Base-by-base conservation (phyloP, 2,888 invertebrate species). In the Parnassius apollo region DNA sequence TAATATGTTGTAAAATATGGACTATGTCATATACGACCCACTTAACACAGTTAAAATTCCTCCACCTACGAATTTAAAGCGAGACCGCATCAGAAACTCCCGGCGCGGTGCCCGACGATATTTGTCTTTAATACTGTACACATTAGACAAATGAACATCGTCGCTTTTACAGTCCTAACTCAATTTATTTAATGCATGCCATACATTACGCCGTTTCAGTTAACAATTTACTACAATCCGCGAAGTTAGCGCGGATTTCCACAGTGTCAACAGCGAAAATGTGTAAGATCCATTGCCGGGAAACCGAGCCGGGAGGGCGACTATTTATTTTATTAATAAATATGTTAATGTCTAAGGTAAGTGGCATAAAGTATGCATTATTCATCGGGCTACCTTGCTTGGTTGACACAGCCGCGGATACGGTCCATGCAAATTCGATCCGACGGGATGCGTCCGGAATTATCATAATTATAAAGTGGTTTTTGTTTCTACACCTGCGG, bases 291-390 rank as follows among this genome's bases (percentile, higher is more conserved):
- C 80, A 72, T 62, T 71, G 76, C 66, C 65, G 69, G 69, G 75
- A 71, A 74, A 72, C 71, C 75, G 80, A 68, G 69, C 66, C 62
- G 71, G 57, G 80, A 81, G 86, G 88, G 84, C 82, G 78, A 35
- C 78, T 88, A 90, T 90, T 89, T 91, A 91, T 91, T 87, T 90
- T 91, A 91, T 91, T 91, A 91, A 91, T 91, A 91, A 91, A 91
- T 91, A 91, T 91, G 91, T 89, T 90, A 91, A 91, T 91, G 75
- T 72, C 71, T 69, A 76, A 88, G 90, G 89, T 91, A 90, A 91
- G 91, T 88, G 83, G 87, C 86, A 78, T 76, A 76, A 74, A 73
- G 77, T 64, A 74, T 91, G 89, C 91, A 91, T 91, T 86, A 91
- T 91, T 90, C 91, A 91, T 85, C 82, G 79, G 74, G 76, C 71